phyloP scores from a whole-genome alignment of 2,113 vertebrate species.

The Thamnophis sirtalis region DNA sequence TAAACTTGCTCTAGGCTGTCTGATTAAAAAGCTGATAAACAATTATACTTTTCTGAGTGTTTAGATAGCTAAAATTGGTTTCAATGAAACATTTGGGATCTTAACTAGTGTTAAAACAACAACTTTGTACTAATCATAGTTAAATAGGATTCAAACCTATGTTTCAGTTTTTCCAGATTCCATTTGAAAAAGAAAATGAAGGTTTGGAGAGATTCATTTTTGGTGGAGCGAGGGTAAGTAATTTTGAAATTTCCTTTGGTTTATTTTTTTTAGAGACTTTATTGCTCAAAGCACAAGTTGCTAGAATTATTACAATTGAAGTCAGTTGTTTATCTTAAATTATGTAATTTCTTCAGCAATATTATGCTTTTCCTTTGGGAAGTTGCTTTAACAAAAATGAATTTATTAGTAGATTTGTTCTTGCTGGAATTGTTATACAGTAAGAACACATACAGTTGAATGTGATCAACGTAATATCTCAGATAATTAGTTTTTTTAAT shows the following conservation, averaged over 20 bases:
- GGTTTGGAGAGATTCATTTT: conserved; percentile 91
- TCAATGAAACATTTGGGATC: background rate
- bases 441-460: background rate
- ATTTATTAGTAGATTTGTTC: background rate
- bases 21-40: background rate
- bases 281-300: conserved; percentile 15
- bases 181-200: conserved; percentile 86
- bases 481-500: background rate
- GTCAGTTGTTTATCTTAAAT: background rate
- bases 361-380: background rate
- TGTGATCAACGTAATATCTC: background rate
- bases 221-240: conserved; percentile 92
- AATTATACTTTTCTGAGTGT: background rate
- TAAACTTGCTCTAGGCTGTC: background rate
- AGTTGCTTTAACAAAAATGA: background rate
- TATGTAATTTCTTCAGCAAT: background rate
- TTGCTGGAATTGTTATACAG: background rate
- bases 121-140: background rate
- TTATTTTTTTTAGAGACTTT: background rate
- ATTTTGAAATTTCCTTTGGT: conserved; percentile 15
- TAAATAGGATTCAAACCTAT: background rate
- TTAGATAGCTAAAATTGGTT: background rate
- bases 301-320: conserved; percentile 35
- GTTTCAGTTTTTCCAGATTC: conserved; percentile 73
- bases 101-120: background rate